Evolutionary conservation across 2,888 invertebrate genomes (phyloP), one percentile per base, ranked within the genome.

Genomic region (Andrena bucephala): DNA sequence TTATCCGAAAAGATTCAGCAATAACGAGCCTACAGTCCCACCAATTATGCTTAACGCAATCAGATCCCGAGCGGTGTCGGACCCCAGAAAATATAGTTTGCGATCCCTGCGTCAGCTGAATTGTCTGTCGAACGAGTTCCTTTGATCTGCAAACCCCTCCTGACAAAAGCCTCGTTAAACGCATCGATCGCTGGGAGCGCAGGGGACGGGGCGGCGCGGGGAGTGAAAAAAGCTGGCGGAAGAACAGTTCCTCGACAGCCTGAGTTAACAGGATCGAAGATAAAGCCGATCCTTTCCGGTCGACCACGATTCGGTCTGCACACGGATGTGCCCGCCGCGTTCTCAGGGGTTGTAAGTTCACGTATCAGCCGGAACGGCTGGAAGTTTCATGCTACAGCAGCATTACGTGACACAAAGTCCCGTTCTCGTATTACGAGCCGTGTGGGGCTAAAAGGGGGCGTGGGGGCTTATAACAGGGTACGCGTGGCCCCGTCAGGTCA

Each of bases 381-480:
- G 66, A 79, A 87, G 77, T 87, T 87, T 82, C 84, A 74, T 77
- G 87, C 86, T 70, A 72, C 85, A 83, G 81, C 82, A 77, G 84
- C 82, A 80, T 87, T 87, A 86, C 83, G 79, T 83, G 85, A 85
- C 85, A 85, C 85, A 85, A 88, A 88, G 88, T 87, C 85, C 87
- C 77, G 84, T 87, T 85, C 84, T 87, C 87, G 73, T 85, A 78
- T 87, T 85, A 85, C 84, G 80, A 82, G 80, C 50, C 52, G 57
- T 68, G 63, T 42, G 73, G 76, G 73, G 75, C 66, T 81, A 29
- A 66, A 81, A 66, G 74, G 33, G 74, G 65, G 63, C 72, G 74
- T 70, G 66, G 31, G 70, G 70, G 60, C 77, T 87, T 85, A 80
- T 84, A 85, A 87, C 80, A 87, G 87, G 81, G 80, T 74, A 85